Evolutionary conservation across 2,797 vertebrate genomes (phyloP), one percentile per base, ranked within the genome.

Genomic region (Avahi laniger): DNA sequence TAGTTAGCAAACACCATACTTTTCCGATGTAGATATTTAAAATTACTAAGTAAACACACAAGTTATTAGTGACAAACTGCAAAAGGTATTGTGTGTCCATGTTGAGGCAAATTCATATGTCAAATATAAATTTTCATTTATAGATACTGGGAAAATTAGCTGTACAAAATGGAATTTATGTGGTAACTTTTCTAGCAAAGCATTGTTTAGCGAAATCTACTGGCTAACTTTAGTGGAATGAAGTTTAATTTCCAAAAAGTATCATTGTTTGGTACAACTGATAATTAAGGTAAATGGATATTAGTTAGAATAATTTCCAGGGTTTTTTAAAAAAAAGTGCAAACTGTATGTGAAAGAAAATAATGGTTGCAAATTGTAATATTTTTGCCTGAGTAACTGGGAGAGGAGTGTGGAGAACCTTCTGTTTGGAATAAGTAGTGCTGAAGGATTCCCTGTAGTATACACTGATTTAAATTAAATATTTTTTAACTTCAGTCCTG

Each of bases 221-320:
- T 80, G 54, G 33, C 17, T 89, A 87, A 81, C 33, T 84, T 89
- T 41, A 87, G n/a, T 91, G 72, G 50, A 87, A 24, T 91, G 33
- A 80, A 95, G 54, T 94, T 96, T 93, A 93, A 94, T 89, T 94
- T 87, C 59, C 67, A 57, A 70, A 91, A 90, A 89, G n/a, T 93
- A 67, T 81, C 33, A 54, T 86, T 61, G 24, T 84, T 90, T 96
- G 72, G 33, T 43, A 67, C 50, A 95, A 22, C 59, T 43, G 10
- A 48, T 82, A 82, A 17, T 92, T 63, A 35, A 84, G 26, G 20
- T 79, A 83, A 92, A 91, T 81, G 48, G 17, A 5, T 87, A 24
- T 35, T 80, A 76, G 72, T 78, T 90, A 80, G 63, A 93, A 93
- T 97, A 76, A 52, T 76, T 15, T 93, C 26, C 33, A 83, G 0